phyloP scores from a whole-genome alignment of 2,113 vertebrate species.

The Tragelaphus imberbis region DNA sequence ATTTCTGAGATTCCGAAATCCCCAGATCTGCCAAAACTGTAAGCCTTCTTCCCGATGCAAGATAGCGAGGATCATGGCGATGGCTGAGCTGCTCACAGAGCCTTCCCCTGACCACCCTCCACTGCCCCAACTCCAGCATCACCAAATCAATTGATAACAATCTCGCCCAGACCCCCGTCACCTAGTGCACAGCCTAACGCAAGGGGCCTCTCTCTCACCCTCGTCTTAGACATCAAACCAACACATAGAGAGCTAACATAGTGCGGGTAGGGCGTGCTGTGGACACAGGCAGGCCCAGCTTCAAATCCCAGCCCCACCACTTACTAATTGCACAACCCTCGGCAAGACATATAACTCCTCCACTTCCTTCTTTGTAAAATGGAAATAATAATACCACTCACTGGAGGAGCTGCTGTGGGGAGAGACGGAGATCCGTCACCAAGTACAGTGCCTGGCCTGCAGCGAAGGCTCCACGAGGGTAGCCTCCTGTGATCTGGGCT shows the following conservation, averaged over 20 bases:
- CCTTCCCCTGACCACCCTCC: accelerated
- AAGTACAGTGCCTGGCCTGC: not conserved
- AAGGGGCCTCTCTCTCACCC: accelerated
- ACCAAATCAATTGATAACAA: not conserved
- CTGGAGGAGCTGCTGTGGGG: not conserved
- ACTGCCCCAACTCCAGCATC: accelerated
- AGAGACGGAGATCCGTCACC: not conserved
- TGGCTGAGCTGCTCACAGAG: not conserved
- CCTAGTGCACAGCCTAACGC: not conserved
- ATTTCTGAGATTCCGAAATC: not conserved
- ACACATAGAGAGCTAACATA: too few species aligned
- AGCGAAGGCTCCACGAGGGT: accelerated
- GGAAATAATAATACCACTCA: not conserved
- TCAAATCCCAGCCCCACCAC: not conserved
- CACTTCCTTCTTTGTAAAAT: not conserved
- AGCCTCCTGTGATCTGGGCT: not conserved
- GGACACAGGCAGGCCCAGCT: not conserved
- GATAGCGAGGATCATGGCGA: not conserved
- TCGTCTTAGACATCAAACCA: not conserved
- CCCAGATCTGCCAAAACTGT: not conserved
- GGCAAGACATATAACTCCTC: not conserved
- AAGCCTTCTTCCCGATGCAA: not conserved
- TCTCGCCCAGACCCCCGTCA: accelerated
- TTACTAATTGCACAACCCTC: not conserved
- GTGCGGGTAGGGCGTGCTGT: accelerated